These are phyloP conservation scores for Zoanthus gigantus DNA, from an alignment of 92 coral and sea anemone species.

Conservation along the genomic window DNA sequence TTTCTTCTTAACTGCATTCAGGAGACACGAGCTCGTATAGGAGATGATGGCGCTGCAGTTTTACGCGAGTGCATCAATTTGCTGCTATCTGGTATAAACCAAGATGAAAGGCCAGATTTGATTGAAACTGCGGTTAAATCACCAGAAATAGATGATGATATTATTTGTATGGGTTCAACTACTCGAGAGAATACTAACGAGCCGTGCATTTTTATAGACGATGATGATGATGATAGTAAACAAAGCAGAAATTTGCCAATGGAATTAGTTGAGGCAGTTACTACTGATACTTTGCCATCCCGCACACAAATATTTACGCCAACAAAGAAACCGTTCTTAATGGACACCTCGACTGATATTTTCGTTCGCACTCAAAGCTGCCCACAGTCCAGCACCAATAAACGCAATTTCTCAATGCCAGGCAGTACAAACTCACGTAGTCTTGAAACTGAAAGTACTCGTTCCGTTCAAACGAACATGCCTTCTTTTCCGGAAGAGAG, in stretches of 20 bases:
- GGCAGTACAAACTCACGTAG: neutral
- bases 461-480: neutral
- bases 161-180: conserved; percentile 59
- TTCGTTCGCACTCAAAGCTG: neutral
- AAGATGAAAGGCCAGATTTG: conserved; percentile 4
- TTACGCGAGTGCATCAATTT: conserved; percentile 67
- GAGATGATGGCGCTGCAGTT: conserved; percentile 69
- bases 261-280: neutral
- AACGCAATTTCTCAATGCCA: neutral
- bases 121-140: neutral
- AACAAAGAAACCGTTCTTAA: neutral
- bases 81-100: conserved; percentile 51
- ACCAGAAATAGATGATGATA: conserved; percentile 62
- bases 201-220: conserved; percentile 42
- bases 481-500: conserved; percentile 43
- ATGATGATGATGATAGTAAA: neutral
- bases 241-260: conserved; percentile 7
- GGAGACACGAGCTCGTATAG: conserved; percentile 70
- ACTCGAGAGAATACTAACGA: conserved; percentile 13
- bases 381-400: neutral
- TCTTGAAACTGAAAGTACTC: neutral
- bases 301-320: neutral
- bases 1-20: conserved; percentile 64
- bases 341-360: neutral
- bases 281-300: neutral